phyloP scores from a whole-genome alignment of 1,140 invertebrate species.

The Drosophila kohkoa region DNA sequence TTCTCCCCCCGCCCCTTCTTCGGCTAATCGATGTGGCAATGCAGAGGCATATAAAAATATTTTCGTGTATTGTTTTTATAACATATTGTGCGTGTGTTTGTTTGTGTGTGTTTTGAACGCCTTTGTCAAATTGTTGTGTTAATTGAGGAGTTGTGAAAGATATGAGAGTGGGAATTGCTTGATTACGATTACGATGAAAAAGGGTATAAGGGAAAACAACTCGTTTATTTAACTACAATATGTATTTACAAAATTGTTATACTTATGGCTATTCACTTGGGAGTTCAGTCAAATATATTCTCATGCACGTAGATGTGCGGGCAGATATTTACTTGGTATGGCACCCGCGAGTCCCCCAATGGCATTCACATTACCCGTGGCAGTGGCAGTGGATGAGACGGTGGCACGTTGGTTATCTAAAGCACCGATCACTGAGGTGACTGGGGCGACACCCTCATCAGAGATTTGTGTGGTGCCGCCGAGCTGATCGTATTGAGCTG shows the following conservation, averaged over 20 bases:
- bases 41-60: slow-evolving; percentile 33
- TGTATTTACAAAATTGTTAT: slow-evolving; percentile 37
- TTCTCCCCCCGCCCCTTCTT: slow-evolving; percentile 23
- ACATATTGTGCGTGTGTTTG: background rate
- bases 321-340: slow-evolving; percentile 66
- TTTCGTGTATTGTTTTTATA: slow-evolving; percentile 19
- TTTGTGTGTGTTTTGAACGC: slow-evolving; percentile 17
- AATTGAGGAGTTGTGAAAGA: slow-evolving; percentile 42
- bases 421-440: slow-evolving; percentile 78
- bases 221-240: slow-evolving; percentile 35
- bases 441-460: slow-evolving; percentile 79
- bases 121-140: slow-evolving; percentile 56
- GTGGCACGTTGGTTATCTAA: slow-evolving; percentile 54
- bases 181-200: background rate
- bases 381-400: background rate
- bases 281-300: slow-evolving; percentile 51
- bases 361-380: background rate
- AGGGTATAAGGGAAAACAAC: slow-evolving; percentile 13
- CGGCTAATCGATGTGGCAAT: slow-evolving; percentile 64
- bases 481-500: slow-evolving; percentile 83
- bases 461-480: slow-evolving; percentile 80
- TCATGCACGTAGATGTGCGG: slow-evolving; percentile 58
- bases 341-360: slow-evolving; percentile 17
- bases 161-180: background rate
- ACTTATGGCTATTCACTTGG: slow-evolving; percentile 27